Evolutionary conservation across 1,140 invertebrate species (phyloP).

Genomic region (Leptonema lineaticorne): DNA sequence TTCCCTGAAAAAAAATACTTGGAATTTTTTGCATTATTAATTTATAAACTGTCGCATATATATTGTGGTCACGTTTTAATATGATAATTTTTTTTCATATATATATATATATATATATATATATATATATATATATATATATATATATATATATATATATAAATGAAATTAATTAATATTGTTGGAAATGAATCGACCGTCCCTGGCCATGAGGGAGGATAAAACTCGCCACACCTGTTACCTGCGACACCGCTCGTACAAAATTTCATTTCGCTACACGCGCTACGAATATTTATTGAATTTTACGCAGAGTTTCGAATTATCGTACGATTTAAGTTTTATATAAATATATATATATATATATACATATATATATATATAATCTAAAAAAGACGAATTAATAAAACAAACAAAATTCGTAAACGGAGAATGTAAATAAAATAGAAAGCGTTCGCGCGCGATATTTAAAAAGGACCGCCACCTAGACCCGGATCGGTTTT

Average conservation of each 20-base stretch:
- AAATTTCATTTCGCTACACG: slow-evolving; percentile 15
- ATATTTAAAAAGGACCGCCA: not conserved
- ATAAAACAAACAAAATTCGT: not conserved
- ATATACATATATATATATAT: no score
- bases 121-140: no score
- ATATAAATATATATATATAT: not conserved
- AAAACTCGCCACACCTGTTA: slow-evolving; percentile 6
- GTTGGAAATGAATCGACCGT: not conserved
- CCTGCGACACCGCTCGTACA: slow-evolving; percentile 4
- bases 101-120: no score
- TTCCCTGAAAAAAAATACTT: no score
- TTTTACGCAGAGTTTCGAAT: not conserved
- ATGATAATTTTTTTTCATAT: no score
- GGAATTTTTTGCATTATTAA: no score
- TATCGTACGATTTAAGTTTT: not conserved
- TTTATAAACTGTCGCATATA: no score
- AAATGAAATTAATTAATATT: no score
- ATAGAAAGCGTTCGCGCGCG: not conserved
- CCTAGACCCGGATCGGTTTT: no score
- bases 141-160: no score
- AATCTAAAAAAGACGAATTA: not conserved
- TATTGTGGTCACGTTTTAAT: no score
- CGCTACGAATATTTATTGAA: slow-evolving; percentile 8
- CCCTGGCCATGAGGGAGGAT: not conserved
- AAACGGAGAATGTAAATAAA: not conserved